Evolutionary conservation across 2,113 vertebrate species (phyloP).

Genomic region (Corythornis vintsioides): DNA sequence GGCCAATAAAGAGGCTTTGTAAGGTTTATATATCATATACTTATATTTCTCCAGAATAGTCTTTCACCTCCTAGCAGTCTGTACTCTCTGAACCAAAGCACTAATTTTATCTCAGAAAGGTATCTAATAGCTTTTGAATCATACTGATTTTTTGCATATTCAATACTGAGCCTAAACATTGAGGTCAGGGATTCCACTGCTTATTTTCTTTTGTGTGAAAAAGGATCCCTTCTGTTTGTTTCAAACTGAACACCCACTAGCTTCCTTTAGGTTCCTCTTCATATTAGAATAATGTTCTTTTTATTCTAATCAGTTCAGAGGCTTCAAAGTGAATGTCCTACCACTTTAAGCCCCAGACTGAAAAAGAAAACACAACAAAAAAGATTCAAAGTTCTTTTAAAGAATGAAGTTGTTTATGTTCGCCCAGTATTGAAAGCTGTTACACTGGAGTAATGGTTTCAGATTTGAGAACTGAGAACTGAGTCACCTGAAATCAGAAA

Average conservation of each 20-base stretch:
- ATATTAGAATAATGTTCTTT: neutral
- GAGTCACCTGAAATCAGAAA: neutral
- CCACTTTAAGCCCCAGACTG: neutral
- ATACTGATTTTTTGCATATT: neutral
- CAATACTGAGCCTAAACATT: neutral
- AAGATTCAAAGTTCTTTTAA: neutral
- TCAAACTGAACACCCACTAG: neutral
- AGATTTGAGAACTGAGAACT: neutral
- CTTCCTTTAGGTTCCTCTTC: neutral
- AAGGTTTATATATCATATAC: slow-evolving; percentile 12
- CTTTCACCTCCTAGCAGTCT: neutral
- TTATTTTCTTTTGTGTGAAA: neutral
- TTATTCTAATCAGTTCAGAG: neutral
- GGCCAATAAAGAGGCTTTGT: slow-evolving; percentile 27
- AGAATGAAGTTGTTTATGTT: neutral
- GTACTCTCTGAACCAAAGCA: neutral
- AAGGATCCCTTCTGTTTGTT: neutral
- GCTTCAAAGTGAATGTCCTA: neutral
- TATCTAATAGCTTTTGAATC: neutral
- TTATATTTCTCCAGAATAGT: neutral
- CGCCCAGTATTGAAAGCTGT: neutral
- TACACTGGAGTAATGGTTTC: neutral
- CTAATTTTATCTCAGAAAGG: neutral
- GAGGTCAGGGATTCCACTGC: neutral
- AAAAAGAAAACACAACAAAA: neutral